Evolutionary conservation across 2,113 vertebrate species (phyloP), one percentile per base, ranked within the genome.

Genomic region (Oncorhynchus kisutch): DNA sequence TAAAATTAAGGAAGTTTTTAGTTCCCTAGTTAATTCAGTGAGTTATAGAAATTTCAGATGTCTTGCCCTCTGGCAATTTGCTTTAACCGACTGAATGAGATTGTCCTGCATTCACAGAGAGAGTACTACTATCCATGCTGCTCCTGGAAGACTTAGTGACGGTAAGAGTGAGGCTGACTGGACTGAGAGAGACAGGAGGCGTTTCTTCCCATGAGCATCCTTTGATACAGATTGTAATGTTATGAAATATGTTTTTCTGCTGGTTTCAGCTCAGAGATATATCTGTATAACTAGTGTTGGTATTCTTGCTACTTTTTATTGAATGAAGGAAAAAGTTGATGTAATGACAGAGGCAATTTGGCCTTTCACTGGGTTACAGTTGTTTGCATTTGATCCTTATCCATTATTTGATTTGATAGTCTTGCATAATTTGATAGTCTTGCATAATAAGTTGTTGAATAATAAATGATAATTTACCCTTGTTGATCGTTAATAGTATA

Each of bases 1-100:
- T 88, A 89, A 81, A 92, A 88, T 92, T 91, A 90, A 91, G 90
- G 92, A 93, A 92, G 91, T 91, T 93, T 94, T 93, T 91, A 92
- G 91, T 93, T 94, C 91, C 91, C 87, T 91, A 91, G 88, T 80
- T 89, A 91, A 91, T 92, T 90, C 81, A 88, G 83, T 90, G 87
- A 92, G 89, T 92, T 89, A 90, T 84, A 91, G 88, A 92, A 91
- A 91, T 85, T 77, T 85, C 73, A 84, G 78, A 88, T 88, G 87
- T 90, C 91, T 91, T 74, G 84, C 77, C 87, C 89, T 85, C 84
- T 92, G 84, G 75, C 85, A 86, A 88, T 87, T 85, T 88, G 86
- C 86, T 88, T 77, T 81, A 80, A 88, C 85, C 49, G 51, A 86
- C 78, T 86, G 69, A 88, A 74, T 77, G 79, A 34, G 84, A 87